phyloP scores from a whole-genome alignment of 2,113 vertebrate species.

The Papio anubis region DNA sequence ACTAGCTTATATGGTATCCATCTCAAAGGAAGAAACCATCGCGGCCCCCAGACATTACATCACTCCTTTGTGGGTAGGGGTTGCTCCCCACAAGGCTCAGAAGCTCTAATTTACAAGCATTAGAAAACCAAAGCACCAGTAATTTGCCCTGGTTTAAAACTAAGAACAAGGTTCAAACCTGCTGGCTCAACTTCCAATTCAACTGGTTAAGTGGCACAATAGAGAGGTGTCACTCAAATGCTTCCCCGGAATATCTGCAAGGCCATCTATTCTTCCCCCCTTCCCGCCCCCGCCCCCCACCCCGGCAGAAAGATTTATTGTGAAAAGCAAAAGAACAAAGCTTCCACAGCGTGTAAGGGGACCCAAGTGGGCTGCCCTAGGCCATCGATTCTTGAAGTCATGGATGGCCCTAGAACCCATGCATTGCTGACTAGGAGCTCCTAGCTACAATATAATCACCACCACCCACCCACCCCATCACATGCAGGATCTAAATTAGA shows the following conservation, averaged over 20 bases:
- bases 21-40: neutral
- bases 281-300: no score
- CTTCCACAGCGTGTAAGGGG: no score
- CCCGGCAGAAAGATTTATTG: no score
- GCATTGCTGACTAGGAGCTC: neutral
- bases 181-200: neutral
- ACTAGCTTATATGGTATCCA: neutral
- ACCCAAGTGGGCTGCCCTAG: neutral
- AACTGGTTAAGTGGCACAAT: neutral
- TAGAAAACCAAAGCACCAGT: neutral
- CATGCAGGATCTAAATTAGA: neutral
- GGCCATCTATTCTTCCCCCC: neutral
- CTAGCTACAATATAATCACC: neutral
- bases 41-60: neutral
- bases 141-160: neutral
- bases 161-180: slow-evolving; percentile 20
- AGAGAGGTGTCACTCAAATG: neutral
- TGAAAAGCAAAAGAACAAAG: no score
- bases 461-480: neutral
- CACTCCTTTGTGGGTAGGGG: neutral
- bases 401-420: fast-evolving
- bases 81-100: neutral
- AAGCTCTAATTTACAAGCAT: slow-evolving; percentile 28
- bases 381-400: neutral
- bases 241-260: neutral